Evolutionary conservation across 2,888 invertebrate species (phyloP).

Genomic region (Carterocephalus palaemon): DNA sequence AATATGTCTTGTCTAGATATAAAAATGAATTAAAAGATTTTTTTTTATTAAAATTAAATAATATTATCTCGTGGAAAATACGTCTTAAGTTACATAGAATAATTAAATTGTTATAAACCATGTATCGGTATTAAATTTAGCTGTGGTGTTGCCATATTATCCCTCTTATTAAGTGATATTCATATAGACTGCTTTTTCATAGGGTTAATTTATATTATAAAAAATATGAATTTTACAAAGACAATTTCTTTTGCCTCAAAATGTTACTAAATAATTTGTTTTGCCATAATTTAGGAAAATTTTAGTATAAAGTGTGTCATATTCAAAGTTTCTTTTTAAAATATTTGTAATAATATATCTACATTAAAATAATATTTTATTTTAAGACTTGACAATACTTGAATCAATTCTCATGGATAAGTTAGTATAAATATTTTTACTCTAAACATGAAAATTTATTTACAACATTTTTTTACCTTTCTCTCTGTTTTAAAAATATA

Average conservation of each 20-base stretch:
- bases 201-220: conserved; percentile 31
- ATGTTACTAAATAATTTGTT: neutral
- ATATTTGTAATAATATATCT: too few species aligned
- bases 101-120: neutral
- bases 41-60: neutral
- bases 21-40: neutral
- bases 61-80: conserved; percentile 1
- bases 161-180: conserved; percentile 48
- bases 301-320: conserved; percentile 8
- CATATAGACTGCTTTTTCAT: conserved; percentile 55
- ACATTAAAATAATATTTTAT: neutral
- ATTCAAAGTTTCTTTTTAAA: too few species aligned
- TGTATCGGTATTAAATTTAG: neutral
- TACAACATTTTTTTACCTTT: neutral
- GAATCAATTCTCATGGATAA: neutral
- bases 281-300: conserved; percentile 14
- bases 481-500: neutral
- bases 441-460: neutral
- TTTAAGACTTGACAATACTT: conserved; percentile 8
- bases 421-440: conserved; percentile 1
- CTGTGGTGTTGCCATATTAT: conserved; percentile 29
- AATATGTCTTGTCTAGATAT: too few species aligned
- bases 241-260: conserved; percentile 34
- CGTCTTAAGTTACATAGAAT: neutral
- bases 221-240: conserved; percentile 37